Base-by-base conservation (phyloP, 2,797 vertebrate species). In the Gymnoscopelus microlampas region DNA sequence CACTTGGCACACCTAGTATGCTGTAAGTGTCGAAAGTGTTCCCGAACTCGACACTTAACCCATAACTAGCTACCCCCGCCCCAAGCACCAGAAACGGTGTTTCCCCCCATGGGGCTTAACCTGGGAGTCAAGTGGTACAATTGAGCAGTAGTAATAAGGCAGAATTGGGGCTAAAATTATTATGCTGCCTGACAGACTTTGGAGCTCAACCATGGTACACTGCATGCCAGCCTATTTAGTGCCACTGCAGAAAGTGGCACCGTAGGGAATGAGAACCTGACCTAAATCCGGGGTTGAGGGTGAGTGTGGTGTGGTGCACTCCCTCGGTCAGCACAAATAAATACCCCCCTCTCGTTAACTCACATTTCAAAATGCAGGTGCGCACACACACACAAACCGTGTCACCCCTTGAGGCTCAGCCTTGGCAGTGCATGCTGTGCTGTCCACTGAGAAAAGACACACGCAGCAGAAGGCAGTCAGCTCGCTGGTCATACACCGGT, bases 241-340 rank as follows among this genome's bases (percentile, higher is more conserved):
- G 32, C 59, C 66, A 15, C 61, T 53, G 70, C 66, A 55, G 73
- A 44, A 44, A 76, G 68, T 55, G 12, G 60, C 71, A 14, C 14
- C 44, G 13, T 67, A 59, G 64, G 69, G 73, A 78, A 70, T 80
- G 71, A 71, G 80, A 77, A 74, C 78, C 68, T 79, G 68, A 75
- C 57, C 70, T 35, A 53, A 68, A 57, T 44, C 39, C 66, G 59
- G 57, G 73, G 68, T 63, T 78, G 56, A 60, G 63, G 70, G 71
- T 77, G 65, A 15, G 68, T 68, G 66, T 73, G 74, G 56, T 60
- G 51, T 35, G 69, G 12, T 2, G 66, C 29, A 53, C 67, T 75
- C 73, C 70, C 64, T 66, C n/a, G 44, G 71, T 83, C 80, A 87
- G 83, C 77, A 83, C 60, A 80, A 82, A 82, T 71, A 10, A 19